Percentiles rank a stretch among this genome's conserved stretches.
These are phyloP conservation scores for Epinephelus fuscoguttatus DNA, from an alignment of 2,113 vertebrate species.

Conservation along the genomic window DNA sequence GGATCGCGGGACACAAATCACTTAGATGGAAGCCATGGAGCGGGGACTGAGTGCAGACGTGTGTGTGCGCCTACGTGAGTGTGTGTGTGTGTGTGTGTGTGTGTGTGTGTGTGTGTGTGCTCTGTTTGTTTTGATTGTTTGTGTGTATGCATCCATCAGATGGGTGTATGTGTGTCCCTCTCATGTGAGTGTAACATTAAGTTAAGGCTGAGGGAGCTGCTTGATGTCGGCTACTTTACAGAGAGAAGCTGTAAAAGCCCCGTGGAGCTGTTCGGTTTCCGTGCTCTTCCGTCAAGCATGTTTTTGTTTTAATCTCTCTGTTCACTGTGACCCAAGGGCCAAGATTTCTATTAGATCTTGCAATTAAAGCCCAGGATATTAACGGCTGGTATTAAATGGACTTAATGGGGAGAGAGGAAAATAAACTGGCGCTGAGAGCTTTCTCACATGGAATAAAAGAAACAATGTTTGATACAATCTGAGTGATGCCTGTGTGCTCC, in stretches of 20 bases:
- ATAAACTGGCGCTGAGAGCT: constrained; percentile 28
- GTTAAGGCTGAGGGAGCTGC: constrained; percentile 10
- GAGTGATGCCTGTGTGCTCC: constrained; percentile 1
- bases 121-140: constrained; percentile 40
- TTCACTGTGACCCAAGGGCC: constrained; percentile 33
- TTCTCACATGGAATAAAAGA: constrained; percentile 30
- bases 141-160: constrained; percentile 17
- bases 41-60: background rate
- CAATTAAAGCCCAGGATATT: constrained; percentile 58
- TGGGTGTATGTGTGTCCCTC: background rate
- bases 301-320: constrained; percentile 48
- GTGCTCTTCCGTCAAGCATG: background rate
- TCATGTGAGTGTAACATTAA: background rate
- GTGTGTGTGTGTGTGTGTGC: background rate
- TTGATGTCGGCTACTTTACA: constrained; percentile 21
- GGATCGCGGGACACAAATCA: constrained; percentile 78
- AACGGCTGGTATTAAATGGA: constrained; percentile 50
- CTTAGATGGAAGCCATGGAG: constrained; percentile 62
- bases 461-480: constrained; percentile 41
- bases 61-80: constrained; percentile 9
- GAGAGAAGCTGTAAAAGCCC: constrained; percentile 19
- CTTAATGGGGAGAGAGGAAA: constrained; percentile 42
- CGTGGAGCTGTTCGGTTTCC: constrained; percentile 11
- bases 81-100: constrained; percentile 11
- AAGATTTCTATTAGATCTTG: constrained; percentile 45